Percentiles rank a stretch among this genome's conserved stretches.
phyloP scores from a whole-genome alignment of 2,113 vertebrate species.

The Nettapus auritus region DNA sequence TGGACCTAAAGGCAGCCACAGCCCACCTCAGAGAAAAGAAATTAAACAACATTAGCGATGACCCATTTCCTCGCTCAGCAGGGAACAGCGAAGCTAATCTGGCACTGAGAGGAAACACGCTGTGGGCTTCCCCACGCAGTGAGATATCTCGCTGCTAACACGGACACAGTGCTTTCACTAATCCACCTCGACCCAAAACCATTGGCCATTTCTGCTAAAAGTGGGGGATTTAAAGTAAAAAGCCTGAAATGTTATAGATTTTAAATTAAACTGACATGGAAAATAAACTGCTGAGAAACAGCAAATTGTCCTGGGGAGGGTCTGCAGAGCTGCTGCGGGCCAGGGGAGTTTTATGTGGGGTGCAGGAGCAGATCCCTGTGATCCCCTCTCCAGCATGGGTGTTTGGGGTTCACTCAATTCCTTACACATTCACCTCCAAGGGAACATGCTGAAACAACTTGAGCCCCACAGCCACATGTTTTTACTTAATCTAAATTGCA shows the following conservation, averaged over 20 bases:
- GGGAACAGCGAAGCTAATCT: background rate
- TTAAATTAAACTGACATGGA: conserved; percentile 28
- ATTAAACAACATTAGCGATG: conserved; percentile 22
- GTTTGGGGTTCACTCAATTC: background rate
- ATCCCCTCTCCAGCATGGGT: fast-evolving
- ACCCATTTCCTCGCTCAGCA: background rate
- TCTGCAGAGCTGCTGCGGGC: background rate
- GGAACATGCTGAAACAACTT: background rate
- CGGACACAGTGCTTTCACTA: background rate
- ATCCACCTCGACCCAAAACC: background rate
- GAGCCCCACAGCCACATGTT: background rate
- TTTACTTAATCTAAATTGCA: background rate
- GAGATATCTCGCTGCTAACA: background rate
- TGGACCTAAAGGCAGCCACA: background rate
- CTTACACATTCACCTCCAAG: background rate
- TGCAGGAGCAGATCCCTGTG: background rate
- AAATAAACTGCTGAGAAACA: background rate
- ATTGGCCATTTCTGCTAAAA: conserved; percentile 28
- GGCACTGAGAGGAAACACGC: background rate
- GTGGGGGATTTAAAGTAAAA: conserved; percentile 44
- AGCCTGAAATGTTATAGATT: conserved; percentile 6
- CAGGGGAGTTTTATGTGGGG: fast-evolving
- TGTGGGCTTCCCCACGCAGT: background rate
- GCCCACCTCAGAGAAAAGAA: background rate
- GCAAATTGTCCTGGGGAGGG: background rate